Percentiles rank a stretch among this genome's conserved stretches.
phyloP scores from a whole-genome alignment of 2,113 vertebrate species.

The Mesitornis unicolor region DNA sequence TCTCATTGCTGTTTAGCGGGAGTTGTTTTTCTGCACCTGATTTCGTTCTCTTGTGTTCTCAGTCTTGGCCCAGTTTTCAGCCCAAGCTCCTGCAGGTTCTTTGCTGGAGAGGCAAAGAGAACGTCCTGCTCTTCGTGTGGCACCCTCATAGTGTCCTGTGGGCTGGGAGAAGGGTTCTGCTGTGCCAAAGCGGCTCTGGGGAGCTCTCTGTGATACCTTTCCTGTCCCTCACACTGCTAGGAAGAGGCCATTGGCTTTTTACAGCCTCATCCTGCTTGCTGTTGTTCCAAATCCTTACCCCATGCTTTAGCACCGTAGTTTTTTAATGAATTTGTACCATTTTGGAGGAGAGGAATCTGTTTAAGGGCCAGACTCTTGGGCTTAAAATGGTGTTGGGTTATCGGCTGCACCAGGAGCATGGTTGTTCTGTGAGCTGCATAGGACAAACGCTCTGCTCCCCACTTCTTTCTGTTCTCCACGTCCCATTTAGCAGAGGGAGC shows the following conservation, averaged over 20 bases:
- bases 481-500: slow-evolving; percentile 46
- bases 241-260: not conserved
- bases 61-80: not conserved
- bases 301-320: not conserved
- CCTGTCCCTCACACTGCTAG: not conserved
- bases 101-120: not conserved
- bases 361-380: not conserved
- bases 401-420: not conserved
- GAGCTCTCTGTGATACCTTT: not conserved
- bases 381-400: not conserved
- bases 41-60: not conserved
- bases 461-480: slow-evolving; percentile 8
- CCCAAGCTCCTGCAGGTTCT: not conserved
- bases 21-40: not conserved
- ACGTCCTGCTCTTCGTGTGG: not conserved
- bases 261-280: not conserved
- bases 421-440: not conserved
- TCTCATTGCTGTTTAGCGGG: not conserved
- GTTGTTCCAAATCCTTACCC: not conserved
- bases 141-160: not conserved
- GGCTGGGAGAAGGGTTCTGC: not conserved
- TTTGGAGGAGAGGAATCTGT: not conserved
- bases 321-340: not conserved
- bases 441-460: slow-evolving; percentile 10
- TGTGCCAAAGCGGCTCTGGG: not conserved